Percentiles rank a stretch among this genome's conserved stretches.
These are phyloP conservation scores for Drosophila subobscura DNA, from an alignment of 1,140 invertebrate species.

Conservation along the genomic window DNA sequence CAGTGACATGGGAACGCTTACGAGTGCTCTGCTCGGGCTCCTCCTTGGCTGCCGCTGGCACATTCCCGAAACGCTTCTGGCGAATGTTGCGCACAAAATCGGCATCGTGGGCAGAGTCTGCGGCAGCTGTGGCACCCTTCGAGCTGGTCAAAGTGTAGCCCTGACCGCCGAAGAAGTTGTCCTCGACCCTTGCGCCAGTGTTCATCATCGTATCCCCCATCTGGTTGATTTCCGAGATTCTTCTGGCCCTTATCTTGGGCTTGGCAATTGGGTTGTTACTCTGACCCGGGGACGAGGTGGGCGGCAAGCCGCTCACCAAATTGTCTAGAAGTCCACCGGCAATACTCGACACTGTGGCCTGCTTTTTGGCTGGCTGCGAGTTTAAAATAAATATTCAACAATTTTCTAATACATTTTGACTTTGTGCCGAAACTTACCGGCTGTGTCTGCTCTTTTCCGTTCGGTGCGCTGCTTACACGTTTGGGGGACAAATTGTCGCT, in stretches of 20 bases:
- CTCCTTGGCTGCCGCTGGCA: neutral
- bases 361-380: constrained; percentile 5
- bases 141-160: constrained; percentile 35
- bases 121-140: too few relatives aligned
- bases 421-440: too few relatives aligned
- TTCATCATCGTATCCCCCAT: neutral
- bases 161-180: constrained; percentile 2
- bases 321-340: neutral
- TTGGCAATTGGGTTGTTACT: constrained; percentile 44
- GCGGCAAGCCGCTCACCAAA: constrained; percentile 41
- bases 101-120: neutral
- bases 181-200: too few relatives aligned
- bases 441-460: too few relatives aligned
- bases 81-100: constrained; percentile 60
- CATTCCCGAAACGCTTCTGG: constrained; percentile 47
- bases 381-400: too few relatives aligned
- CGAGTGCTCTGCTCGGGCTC: neutral
- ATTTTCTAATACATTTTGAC: too few relatives aligned
- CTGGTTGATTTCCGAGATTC: constrained; percentile 54
- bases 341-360: neutral
- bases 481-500: too few relatives aligned
- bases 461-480: too few relatives aligned
- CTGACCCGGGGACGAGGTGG: constrained; percentile 57
- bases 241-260: constrained; percentile 31
- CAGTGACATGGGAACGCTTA: constrained; percentile 28